phyloP scores from a whole-genome alignment of 1,140 invertebrate genomes.

The Coelopa frigida region DNA sequence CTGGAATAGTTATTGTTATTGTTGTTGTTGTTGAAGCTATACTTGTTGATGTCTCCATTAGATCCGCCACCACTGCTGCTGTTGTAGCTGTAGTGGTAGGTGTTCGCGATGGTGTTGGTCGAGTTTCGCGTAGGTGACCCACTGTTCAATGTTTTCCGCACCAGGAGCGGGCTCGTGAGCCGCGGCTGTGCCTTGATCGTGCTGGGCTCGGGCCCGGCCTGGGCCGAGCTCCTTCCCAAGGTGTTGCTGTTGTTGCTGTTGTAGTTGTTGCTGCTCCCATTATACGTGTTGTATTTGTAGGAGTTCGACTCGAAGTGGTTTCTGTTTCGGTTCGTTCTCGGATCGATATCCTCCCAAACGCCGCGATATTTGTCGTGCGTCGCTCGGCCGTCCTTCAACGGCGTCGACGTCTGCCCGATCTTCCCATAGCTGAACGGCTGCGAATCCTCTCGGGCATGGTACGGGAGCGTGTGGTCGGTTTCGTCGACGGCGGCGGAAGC shows the following conservation, averaged over 20 bases:
- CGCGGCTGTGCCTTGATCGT: slow-evolving; percentile 43
- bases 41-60: slow-evolving; percentile 8
- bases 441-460: slow-evolving; percentile 69
- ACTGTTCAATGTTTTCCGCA: slow-evolving; percentile 39
- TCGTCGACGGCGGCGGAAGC: slow-evolving; percentile 8
- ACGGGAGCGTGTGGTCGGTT: slow-evolving; percentile 50
- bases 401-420: slow-evolving; percentile 35
- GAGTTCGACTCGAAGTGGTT: neutral
- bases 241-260: no score
- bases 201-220: slow-evolving; percentile 14
- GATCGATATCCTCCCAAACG: neutral
- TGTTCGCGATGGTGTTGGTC: slow-evolving; percentile 31
- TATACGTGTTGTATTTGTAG: neutral
- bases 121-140: slow-evolving; percentile 21
- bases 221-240: no score
- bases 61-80: slow-evolving; percentile 12
- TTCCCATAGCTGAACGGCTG: slow-evolving; percentile 70
- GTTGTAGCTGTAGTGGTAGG: slow-evolving; percentile 32
- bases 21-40: slow-evolving; percentile 8
- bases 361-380: neutral
- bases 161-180: slow-evolving; percentile 42
- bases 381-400: slow-evolving; percentile 12
- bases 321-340: neutral
- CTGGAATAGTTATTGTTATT: no score
- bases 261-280: no score